Evolutionary conservation across 2,797 vertebrate species (phyloP).

Genomic region (Leuciscus waleckii): DNA sequence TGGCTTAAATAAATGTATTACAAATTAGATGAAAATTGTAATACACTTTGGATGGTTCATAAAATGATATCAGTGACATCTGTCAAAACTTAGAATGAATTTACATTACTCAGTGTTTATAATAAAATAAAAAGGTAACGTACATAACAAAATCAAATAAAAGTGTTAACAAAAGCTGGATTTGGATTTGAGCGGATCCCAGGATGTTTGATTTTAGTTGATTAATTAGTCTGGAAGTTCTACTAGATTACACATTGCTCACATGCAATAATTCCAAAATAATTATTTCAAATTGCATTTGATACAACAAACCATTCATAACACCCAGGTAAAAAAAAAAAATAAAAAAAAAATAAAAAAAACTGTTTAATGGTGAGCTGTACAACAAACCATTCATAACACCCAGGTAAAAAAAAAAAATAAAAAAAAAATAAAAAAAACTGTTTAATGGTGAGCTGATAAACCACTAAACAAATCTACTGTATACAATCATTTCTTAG

Average conservation of each 20-base stretch:
- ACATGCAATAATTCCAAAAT: conserved; percentile 19
- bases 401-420: conserved; percentile 4
- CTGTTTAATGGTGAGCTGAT: conserved; percentile 12
- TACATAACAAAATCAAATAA: not conserved
- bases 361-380: conserved; percentile 25
- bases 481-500: conserved; percentile 44
- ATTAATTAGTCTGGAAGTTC: not conserved
- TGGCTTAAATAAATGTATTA: conserved; percentile 46
- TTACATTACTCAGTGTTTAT: not conserved
- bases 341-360: too few species aligned
- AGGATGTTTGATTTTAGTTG: not conserved
- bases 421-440: conserved; percentile 6
- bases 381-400: conserved; percentile 9
- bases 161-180: not conserved
- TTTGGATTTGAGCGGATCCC: not conserved
- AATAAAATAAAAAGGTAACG: not conserved
- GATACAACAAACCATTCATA: not conserved
- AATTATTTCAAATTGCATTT: not conserved
- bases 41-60: not conserved
- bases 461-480: not conserved
- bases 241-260: not conserved
- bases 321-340: conserved; percentile 5
- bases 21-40: conserved; percentile 44
- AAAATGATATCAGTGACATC: not conserved
- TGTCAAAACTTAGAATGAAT: not conserved